Percentiles rank a stretch among this genome's conserved stretches.
Evolutionary conservation across 2,888 invertebrate species (phyloP).

Genomic region (Subacronicta megacephala): DNA sequence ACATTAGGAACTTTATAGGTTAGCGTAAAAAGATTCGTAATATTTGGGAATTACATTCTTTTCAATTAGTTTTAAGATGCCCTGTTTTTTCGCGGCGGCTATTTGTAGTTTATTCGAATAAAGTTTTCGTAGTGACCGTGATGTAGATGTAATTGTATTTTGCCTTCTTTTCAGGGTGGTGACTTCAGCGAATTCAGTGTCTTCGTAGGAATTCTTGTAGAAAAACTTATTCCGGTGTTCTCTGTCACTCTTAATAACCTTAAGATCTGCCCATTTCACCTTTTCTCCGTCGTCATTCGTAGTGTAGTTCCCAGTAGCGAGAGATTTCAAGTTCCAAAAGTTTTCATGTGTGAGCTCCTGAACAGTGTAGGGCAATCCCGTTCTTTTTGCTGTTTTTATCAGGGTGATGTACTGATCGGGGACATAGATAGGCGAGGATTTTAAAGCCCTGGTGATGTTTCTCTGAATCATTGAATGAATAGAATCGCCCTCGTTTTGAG

Average conservation of each 20-base stretch:
- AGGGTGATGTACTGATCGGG: slow-evolving; percentile 60
- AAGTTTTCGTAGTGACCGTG: too few species aligned
- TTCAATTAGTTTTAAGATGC: slow-evolving; percentile 42
- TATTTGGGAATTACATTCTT: slow-evolving; percentile 38
- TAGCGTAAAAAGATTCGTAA: slow-evolving; percentile 38
- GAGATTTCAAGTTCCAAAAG: slow-evolving; percentile 26
- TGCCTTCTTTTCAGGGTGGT: slow-evolving; percentile 13
- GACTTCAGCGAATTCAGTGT: slow-evolving; percentile 21
- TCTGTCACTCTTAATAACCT: slow-evolving; percentile 16
- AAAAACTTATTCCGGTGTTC: slow-evolving; percentile 4
- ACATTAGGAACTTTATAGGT: too few species aligned
- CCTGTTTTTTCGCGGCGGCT: slow-evolving; percentile 30
- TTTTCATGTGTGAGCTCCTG: slow-evolving; percentile 21
- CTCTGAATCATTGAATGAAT: slow-evolving; percentile 21
- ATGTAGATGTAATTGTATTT: too few species aligned
- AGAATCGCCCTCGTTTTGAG: slow-evolving; percentile 52
- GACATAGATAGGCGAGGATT: slow-evolving; percentile 51
- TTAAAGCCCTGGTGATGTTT: slow-evolving; percentile 30
- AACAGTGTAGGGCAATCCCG: slow-evolving; percentile 12
- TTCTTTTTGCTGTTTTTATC: slow-evolving; percentile 36
- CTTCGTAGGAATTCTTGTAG: slow-evolving; percentile 25
- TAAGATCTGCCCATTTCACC: slow-evolving; percentile 25
- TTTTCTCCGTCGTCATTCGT: slow-evolving; percentile 18
- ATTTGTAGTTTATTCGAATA: slow-evolving; percentile 38
- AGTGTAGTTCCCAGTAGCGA: slow-evolving; percentile 23